These are phyloP conservation scores for Pseudochirops corinnae DNA, from an alignment of 2,797 vertebrate genomes.

Conservation along the genomic window DNA sequence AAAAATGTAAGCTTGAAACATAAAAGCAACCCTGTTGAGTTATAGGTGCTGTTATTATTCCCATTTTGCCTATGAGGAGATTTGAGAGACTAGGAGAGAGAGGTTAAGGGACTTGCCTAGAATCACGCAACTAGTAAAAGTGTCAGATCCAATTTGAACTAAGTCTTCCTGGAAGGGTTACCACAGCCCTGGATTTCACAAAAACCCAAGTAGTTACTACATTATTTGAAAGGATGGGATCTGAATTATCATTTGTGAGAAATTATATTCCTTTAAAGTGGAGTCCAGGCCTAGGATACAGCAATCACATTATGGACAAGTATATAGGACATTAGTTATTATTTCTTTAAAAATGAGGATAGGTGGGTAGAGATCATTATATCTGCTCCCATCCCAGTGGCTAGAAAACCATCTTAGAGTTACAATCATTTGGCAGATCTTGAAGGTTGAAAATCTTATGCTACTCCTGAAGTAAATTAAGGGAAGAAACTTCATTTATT, in stretches of 20 bases:
- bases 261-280: background rate
- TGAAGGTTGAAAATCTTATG: too few relatives aligned
- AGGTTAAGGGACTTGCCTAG: background rate
- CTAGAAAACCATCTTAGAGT: too few relatives aligned
- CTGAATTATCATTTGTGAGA: background rate
- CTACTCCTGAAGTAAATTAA: too few relatives aligned
- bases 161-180: background rate
- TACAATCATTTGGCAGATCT: too few relatives aligned
- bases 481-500: too few relatives aligned
- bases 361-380: too few relatives aligned
- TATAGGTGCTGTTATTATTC: background rate
- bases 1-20: constrained; percentile 67
- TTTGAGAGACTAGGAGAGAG: background rate
- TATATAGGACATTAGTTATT: too few relatives aligned
- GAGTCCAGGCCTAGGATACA: background rate
- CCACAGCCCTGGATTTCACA: background rate
- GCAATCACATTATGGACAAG: too few relatives aligned
- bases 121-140: background rate
- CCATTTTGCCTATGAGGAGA: background rate
- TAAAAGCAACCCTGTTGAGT: constrained; percentile 12
- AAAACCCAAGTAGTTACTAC: background rate
- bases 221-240: background rate
- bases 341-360: too few relatives aligned
- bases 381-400: too few relatives aligned
- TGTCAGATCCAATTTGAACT: background rate